These are phyloP conservation scores for Abramis brama DNA, from an alignment of 2,113 vertebrate species.

Conservation along the genomic window DNA sequence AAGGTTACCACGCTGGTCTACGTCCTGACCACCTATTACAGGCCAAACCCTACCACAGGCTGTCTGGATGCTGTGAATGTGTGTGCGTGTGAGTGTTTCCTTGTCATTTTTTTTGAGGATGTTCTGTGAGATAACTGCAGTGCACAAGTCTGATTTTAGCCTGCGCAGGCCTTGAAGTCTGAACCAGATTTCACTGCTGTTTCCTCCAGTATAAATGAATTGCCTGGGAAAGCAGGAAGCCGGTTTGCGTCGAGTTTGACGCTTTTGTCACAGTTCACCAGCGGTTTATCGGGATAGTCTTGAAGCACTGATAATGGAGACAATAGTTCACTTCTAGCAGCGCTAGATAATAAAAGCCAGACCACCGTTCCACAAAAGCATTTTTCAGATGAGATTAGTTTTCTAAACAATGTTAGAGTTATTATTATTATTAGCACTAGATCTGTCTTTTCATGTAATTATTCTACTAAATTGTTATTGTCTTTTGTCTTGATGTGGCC, in stretches of 20 bases:
- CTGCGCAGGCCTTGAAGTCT: neutral
- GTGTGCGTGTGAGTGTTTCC: conserved; percentile 42
- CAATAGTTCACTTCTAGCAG: conserved; percentile 30
- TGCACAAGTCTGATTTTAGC: conserved; percentile 24
- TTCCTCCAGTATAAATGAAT: conserved; percentile 26
- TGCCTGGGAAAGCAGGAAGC: conserved; percentile 53
- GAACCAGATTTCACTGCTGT: neutral
- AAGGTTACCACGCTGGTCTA: conserved; percentile 64
- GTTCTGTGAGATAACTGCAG: conserved; percentile 19
- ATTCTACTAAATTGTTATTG: neutral
- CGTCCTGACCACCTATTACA: conserved; percentile 59
- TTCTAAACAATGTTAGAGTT: conserved; percentile 13
- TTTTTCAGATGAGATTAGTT: neutral
- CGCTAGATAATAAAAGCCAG: conserved; percentile 6
- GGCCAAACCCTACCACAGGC: conserved; percentile 67
- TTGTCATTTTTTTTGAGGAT: conserved; percentile 32
- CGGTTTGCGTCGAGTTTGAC: conserved; percentile 4
- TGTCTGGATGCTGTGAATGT: conserved; percentile 60
- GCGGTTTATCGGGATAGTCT: conserved; percentile 28
- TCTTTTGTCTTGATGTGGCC: neutral
- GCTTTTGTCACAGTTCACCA: conserved; percentile 36
- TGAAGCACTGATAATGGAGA: conserved; percentile 36
- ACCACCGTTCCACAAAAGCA: neutral
- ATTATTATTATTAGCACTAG: neutral
- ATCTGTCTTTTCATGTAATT: neutral